Base-by-base conservation (phyloP, 2,797 vertebrate genomes). In the Siniperca scherzeri region DNA sequence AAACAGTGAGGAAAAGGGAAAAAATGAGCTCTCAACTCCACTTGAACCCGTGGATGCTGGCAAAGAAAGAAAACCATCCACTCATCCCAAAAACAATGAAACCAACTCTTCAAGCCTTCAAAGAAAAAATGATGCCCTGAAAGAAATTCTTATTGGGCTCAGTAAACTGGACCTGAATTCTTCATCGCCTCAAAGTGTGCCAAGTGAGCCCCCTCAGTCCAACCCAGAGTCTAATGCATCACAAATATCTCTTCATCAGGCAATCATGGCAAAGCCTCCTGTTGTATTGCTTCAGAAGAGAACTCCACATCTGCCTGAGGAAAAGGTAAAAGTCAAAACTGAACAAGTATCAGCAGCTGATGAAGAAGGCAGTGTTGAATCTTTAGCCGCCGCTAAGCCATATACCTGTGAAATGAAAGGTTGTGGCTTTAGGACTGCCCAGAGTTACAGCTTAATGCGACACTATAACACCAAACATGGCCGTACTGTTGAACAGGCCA, bases 391-490 rank as follows among this genome's bases (percentile, higher is more conserved):
- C 70, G 96, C 96, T 44, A 99, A 98, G 92, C 98, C 98, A 5
- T 99, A 97, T 86, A 89, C 95, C 79, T 99, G 98, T 82, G 95
- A 97, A 84, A 91, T 96, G 74, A 95, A 97, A 80, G 94, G 95
- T 12, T 99, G 99, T 78, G 89, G 89, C 6, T 99, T 96, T 3
- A 96, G 96, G 81, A 98, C 97, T 70, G 97, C 97, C 80, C 98
- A 97, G 85, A 96, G 97, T 93, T 96, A 96, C 92, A 97, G 97
- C 77, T 95, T 99, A 72, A 89, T 97, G 87, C 96, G 97, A 80
- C 99, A 99, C 95, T 99, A 99, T 76, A 95, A 96, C 88, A 96
- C 84, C 88, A 96, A 96, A 82, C 99, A 99, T 87, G 96, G 96
- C 69, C 97, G 96, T 38, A 95, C 96, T 17, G 90, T 96, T 52